phyloP scores from a whole-genome alignment of 1,140 invertebrate genomes.

The Nasonia giraulti region DNA sequence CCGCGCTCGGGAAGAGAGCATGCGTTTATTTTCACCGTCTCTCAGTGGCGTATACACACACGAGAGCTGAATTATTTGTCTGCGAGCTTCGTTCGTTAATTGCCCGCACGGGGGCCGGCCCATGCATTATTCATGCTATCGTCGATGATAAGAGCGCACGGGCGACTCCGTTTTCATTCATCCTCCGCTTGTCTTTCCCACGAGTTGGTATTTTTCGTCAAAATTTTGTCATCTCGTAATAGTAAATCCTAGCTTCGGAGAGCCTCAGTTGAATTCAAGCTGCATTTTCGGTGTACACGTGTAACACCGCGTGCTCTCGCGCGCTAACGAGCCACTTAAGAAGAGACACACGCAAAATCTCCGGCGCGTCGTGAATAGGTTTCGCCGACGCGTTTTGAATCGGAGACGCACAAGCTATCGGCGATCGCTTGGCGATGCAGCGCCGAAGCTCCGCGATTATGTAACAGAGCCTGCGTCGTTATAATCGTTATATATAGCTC shows the following conservation, averaged over 20 bases:
- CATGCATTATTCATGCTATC: conserved; percentile 48
- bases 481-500: no score
- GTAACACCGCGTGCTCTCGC: background rate
- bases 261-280: background rate
- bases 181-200: conserved; percentile 27
- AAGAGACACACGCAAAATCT: conserved; percentile 25
- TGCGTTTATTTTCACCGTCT: no score
- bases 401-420: background rate
- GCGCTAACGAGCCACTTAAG: conserved; percentile 10
- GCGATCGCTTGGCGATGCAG: conserved; percentile 23
- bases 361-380: background rate
- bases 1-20: background rate
- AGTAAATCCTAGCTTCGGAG: no score
- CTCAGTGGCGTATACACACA: background rate
- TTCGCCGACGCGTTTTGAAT: conserved; percentile 35
- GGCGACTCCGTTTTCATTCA: conserved; percentile 21
- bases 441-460: conserved; percentile 1
- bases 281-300: conserved; percentile 29
- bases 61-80: conserved; percentile 20
- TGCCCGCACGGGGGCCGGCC: background rate
- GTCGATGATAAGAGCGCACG: conserved; percentile 27
- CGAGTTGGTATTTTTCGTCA: background rate
- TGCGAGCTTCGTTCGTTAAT: conserved; percentile 37
- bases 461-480: background rate
- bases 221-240: no score